A percentile compares a stretch with the other conserved stretches of the same genome.
Conservation (phyloP, 2,888 invertebrate species). For the Watsonalla binaria region DNA sequence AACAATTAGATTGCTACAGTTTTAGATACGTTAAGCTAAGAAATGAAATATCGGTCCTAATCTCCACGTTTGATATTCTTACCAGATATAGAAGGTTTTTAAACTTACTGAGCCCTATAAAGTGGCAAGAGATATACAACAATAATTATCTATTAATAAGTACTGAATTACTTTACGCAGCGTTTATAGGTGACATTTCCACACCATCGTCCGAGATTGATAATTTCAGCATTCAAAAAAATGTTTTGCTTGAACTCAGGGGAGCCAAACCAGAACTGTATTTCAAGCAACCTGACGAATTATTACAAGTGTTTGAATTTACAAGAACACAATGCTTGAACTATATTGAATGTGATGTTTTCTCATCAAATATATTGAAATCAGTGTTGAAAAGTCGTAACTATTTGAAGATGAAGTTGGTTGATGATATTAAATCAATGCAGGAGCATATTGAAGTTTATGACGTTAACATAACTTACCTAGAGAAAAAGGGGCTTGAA, state of each 20-base stretch:
- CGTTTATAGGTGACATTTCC: background rate
- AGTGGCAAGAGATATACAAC: constrained; percentile 20
- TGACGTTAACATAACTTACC: constrained; percentile 13
- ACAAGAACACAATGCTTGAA: constrained; percentile 29
- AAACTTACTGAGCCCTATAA: constrained; percentile 19
- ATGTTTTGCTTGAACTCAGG: constrained; percentile 5
- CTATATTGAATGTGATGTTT: constrained; percentile 29
- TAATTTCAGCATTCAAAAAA: constrained; percentile 9
- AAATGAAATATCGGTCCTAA: constrained; percentile 20
- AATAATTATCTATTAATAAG: background rate
- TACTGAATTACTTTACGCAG: background rate
- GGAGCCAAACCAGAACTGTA: constrained; percentile 15
- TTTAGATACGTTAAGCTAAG: constrained; percentile 25
- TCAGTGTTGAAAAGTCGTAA: constrained; percentile 17
- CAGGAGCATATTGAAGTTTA: constrained; percentile 15
- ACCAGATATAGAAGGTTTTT: constrained; percentile 29
- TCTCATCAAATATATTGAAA: constrained; percentile 12
- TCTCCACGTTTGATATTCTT: constrained; percentile 25
- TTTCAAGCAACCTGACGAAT: constrained; percentile 25
- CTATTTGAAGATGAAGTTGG: constrained; percentile 14
- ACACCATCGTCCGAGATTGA: constrained; percentile 7
- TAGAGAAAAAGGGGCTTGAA: constrained; percentile 23
- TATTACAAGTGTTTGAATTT: constrained; percentile 21
- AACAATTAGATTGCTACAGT: constrained; percentile 22
- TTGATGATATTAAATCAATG: constrained; percentile 16